A percentile compares a stretch with the other conserved stretches of the same genome.
phyloP scores from a whole-genome alignment of 2,888 invertebrate genomes.

The Clunio marinus region DNA sequence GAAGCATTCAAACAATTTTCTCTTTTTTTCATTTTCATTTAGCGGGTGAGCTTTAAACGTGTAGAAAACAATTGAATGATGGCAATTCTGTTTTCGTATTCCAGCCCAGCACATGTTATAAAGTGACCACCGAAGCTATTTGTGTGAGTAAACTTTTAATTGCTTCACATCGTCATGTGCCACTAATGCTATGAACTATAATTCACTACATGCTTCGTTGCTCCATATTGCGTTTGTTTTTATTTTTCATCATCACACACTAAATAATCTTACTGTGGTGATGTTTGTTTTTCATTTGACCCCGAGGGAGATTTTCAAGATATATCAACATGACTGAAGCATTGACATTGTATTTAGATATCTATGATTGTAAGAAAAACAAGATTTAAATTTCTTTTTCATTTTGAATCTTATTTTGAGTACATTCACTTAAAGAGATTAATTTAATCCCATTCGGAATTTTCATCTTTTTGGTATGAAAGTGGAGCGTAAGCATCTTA shows the following conservation, averaged over 20 bases:
- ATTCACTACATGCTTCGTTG: neutral
- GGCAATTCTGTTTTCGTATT: neutral
- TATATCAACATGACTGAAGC: neutral
- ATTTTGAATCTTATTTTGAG: neutral
- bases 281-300: neutral
- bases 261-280: neutral
- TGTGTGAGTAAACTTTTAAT: neutral
- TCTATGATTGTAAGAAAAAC: too few relatives aligned
- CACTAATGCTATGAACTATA: constrained; percentile 4
- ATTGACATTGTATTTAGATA: neutral
- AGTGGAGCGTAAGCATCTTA: neutral
- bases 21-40: too few relatives aligned
- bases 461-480: neutral
- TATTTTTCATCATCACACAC: constrained; percentile 1
- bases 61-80: constrained; percentile 14
- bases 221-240: constrained; percentile 4
- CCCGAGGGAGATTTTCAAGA: neutral
- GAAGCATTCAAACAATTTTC: neutral
- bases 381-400: neutral
- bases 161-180: constrained; percentile 6
- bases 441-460: neutral
- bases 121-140: neutral
- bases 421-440: neutral
- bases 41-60: neutral
- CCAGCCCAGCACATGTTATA: neutral